Evolutionary conservation across 2,113 vertebrate species (phyloP), one percentile per base, ranked within the genome.

Genomic region (Phaetusa simplex): DNA sequence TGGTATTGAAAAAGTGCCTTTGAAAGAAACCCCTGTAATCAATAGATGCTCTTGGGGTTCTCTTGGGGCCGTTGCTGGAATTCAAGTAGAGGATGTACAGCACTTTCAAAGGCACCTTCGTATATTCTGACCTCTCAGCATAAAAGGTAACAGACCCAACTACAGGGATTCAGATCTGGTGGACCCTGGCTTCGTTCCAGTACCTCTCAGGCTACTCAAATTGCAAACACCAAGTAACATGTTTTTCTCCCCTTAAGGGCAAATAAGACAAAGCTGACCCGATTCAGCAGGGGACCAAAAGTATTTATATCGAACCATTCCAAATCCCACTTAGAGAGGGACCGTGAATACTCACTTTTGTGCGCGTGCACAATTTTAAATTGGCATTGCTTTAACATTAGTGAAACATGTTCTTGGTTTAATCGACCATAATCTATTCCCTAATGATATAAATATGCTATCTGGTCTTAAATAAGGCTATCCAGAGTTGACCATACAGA

Each of bases 81-180:
- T 69, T 83, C 70, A 94, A 83, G 79, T 4, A 78, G 88, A 93
- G 92, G 83, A 95, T 77, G 69, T n/a, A 73, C 3, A 90, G 84
- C 67, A 20, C 74, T 95, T 96, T 93, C 88, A 93, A 97, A 96
- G 94, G 84, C 88, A 94, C 88, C 96, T 97, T 90, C 47, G 24
- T 70, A 27, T 66, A 87, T 59, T 94, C 73, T 87, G 81, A 95
- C 88, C 93, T 97, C 86, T 95, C 93, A 94, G 86, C 77, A 94
- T 49, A 85, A 90, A 89, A 87, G 86, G 81, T 58, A 97, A 95
- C 73, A 93, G 76, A 92, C 29, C 53, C 77, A 94, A 49, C 81
- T 62, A 83, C 64, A 85, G 91, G 56, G 87, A 96, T 42, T 90
- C 78, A 61, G 65, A 66, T 58, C 72, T 94, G 84, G 62, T 56